Base-by-base conservation (phyloP, 1,140 invertebrate genomes). In the Mylabris phalerata region DNA sequence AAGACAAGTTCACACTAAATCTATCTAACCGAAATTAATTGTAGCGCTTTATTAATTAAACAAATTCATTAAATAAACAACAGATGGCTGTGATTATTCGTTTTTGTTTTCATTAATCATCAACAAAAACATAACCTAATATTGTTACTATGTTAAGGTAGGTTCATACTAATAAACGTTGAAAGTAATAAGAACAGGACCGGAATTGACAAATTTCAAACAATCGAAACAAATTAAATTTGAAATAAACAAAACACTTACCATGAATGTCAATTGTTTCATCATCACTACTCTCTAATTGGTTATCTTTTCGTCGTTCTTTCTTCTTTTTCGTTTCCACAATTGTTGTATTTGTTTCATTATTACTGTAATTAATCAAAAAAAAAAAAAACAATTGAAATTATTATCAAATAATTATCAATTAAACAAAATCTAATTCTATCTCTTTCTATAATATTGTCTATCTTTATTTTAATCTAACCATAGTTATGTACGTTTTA, bases 301-400 rank as follows among this genome's bases (percentile, higher is more conserved):
- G 73, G 57, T 75, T 75, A 55, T 78, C 79, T 75, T 78, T 78
- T 71, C 75, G 69, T 59, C 76, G 58, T 48, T 74, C 73, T 59
- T 77, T 78, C 54, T 78, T 77, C 72, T 77, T 75, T 67, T 78
- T 75, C 54, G 62, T 76, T 59, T 77, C 75, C 11, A 62, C 59
- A 46, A 71, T 58, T 9, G 60, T 61, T 27, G 61, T 46, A 43
- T 64, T 46, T 24, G 63, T 54, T 55, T 66, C 62, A 56, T 73
- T 69, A 58, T 70, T 69, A 65, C 50, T 39, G 45, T 3, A 48
- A 61, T 32, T 32, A 32, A 32, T 5, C 32, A 32, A 63, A 44
- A 61, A 59, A 43, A 50, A 49, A 41, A 59, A 60, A 50, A 50
- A 25, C 24, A 9, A 19, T 7, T 26, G 19, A 54, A 9, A 32